Evolutionary conservation across 1,140 invertebrate genomes (phyloP).

Genomic region (Drosophila rhopaloa): DNA sequence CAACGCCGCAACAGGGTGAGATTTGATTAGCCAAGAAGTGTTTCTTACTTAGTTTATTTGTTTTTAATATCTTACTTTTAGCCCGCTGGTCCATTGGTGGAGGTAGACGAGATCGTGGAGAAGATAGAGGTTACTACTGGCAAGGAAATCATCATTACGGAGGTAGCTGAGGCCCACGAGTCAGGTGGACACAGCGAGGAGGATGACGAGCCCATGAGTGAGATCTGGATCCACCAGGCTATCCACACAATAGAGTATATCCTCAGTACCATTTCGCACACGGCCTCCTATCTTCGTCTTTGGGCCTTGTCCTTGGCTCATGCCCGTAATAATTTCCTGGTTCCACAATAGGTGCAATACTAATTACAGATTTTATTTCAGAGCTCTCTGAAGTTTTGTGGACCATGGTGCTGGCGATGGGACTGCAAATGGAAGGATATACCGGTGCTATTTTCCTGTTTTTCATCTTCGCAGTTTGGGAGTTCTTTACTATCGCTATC

Average conservation of each 20-base stretch:
- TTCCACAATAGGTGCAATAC: background rate
- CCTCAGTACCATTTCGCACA: constrained; percentile 97
- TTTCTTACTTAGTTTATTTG: background rate
- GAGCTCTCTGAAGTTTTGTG: constrained; percentile 96
- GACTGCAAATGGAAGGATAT: constrained; percentile 56
- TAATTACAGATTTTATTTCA: constrained; percentile 83
- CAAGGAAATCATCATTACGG: constrained; percentile 67
- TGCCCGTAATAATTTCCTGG: constrained; percentile 89
- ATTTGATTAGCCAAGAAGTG: background rate
- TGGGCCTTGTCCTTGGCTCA: constrained; percentile 98
- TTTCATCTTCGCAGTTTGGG: constrained; percentile 93
- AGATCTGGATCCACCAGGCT: constrained; percentile 95
- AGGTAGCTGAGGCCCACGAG: constrained; percentile 53
- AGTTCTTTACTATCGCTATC: constrained; percentile 95
- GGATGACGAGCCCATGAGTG: constrained; percentile 89
- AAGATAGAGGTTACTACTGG: constrained; percentile 65
- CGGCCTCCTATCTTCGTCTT: constrained; percentile 97
- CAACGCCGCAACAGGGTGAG: constrained; percentile 53
- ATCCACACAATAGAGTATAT: constrained; percentile 99
- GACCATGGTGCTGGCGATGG: constrained; percentile 90
- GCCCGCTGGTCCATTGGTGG: constrained; percentile 17
- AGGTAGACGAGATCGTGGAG: constrained; percentile 63
- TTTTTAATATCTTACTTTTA: background rate
- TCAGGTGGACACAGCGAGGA: constrained; percentile 86
- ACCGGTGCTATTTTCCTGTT: constrained; percentile 87